Evolutionary conservation across 2,888 invertebrate species (phyloP).

Genomic region (Chesias legatella): DNA sequence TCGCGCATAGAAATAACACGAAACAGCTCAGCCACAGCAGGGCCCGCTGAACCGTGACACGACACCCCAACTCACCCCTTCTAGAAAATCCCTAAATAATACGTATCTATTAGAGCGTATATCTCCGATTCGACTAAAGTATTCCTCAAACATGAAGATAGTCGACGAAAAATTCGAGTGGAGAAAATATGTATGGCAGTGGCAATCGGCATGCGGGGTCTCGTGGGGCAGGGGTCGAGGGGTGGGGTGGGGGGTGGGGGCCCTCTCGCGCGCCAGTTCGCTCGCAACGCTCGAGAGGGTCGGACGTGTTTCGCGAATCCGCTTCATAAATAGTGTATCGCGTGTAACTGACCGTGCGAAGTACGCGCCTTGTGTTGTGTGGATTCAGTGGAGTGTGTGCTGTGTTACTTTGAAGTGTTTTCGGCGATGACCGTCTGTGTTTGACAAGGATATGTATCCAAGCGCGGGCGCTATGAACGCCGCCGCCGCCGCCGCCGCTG

Average conservation of each 20-base stretch:
- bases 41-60: slow-evolving; percentile 46
- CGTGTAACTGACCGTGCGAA: slow-evolving; percentile 63
- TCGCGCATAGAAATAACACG: slow-evolving; percentile 52
- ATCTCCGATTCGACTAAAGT: slow-evolving; percentile 76
- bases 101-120: slow-evolving; percentile 77
- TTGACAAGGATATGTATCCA: slow-evolving; percentile 88
- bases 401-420: slow-evolving; percentile 62
- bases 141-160: slow-evolving; percentile 78
- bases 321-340: slow-evolving; percentile 44
- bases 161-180: slow-evolving; percentile 78
- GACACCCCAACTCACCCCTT: slow-evolving; percentile 52
- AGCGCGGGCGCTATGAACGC: slow-evolving; percentile 92
- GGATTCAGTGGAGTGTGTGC: slow-evolving; percentile 68
- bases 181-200: slow-evolving; percentile 76
- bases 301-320: slow-evolving; percentile 41
- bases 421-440: slow-evolving; percentile 68
- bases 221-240: slow-evolving; percentile 44
- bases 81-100: slow-evolving; percentile 69
- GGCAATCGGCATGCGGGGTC: slow-evolving; percentile 66
- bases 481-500: slow-evolving; percentile 91
- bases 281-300: slow-evolving; percentile 46
- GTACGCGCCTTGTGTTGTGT: slow-evolving; percentile 62
- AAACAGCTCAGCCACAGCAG: slow-evolving; percentile 47
- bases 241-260: slow-evolving; percentile 46
- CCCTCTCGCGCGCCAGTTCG: slow-evolving; percentile 59